These are phyloP conservation scores for Rhyacophila brunnea DNA, from an alignment of 1,140 invertebrate genomes.

Conservation along the genomic window DNA sequence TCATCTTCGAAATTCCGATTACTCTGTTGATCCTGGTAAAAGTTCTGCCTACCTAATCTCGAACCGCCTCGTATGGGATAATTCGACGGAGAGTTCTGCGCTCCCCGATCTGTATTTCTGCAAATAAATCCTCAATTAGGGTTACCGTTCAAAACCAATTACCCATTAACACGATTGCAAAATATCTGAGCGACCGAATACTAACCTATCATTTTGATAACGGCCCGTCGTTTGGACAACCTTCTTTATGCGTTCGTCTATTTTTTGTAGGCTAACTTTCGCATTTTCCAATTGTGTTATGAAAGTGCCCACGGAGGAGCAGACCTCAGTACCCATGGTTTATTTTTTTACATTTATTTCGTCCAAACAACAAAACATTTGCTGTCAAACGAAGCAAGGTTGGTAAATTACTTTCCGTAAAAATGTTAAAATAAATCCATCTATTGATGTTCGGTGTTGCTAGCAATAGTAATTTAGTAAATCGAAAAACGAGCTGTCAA, in stretches of 20 bases:
- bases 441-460: too few species aligned
- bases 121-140: constrained; percentile 19
- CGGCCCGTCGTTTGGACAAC: constrained; percentile 50
- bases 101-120: constrained; percentile 37
- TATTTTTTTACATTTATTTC: constrained; percentile 3
- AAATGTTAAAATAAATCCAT: not conserved
- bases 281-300: constrained; percentile 50
- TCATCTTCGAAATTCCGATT: constrained; percentile 45
- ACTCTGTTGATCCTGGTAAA: constrained; percentile 39
- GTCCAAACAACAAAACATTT: not conserved
- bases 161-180: constrained; percentile 12
- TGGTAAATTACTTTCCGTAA: not conserved
- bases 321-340: constrained; percentile 50
- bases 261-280: constrained; percentile 49
- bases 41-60: constrained; percentile 37
- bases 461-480: too few species aligned
- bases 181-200: constrained; percentile 28
- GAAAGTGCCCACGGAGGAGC: constrained; percentile 49
- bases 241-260: constrained; percentile 54
- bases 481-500: too few species aligned
- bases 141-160: not conserved
- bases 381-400: constrained; percentile 2
- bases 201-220: constrained; percentile 52
- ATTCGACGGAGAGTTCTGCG: constrained; percentile 40
- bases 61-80: constrained; percentile 44